These are phyloP conservation scores for Holothuria glaberrima DNA, from an alignment of 35 echinoderm and acorn worm species.

Conservation along the genomic window DNA sequence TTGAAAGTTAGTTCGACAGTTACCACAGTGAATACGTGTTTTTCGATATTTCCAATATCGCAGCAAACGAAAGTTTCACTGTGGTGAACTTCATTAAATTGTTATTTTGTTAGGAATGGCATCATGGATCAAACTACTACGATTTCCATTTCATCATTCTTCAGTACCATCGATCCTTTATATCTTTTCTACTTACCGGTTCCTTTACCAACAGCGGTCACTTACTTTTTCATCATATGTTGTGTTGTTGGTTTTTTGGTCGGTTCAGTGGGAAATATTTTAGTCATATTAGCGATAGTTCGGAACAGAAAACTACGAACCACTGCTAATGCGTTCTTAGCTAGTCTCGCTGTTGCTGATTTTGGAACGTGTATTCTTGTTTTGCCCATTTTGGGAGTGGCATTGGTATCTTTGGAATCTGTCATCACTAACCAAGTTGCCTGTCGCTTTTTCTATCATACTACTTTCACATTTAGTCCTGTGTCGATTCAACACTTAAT, in stretches of 20 bases:
- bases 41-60: too few species aligned
- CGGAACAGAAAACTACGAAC: neutral
- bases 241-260: constrained; percentile 9
- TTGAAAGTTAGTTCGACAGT: too few species aligned
- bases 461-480: constrained; percentile 30
- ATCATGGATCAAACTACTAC: too few species aligned
- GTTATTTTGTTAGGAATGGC: too few species aligned
- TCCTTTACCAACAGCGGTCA: neutral
- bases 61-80: too few species aligned
- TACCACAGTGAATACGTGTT: too few species aligned
- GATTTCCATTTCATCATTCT: too few species aligned
- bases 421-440: constrained; percentile 9
- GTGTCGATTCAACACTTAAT: constrained; percentile 56
- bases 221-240: neutral
- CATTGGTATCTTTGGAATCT: constrained; percentile 3
- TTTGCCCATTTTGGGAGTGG: constrained; percentile 14
- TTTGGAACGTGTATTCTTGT: constrained; percentile 9
- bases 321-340: constrained; percentile 12
- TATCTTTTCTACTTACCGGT: neutral
- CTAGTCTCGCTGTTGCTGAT: constrained; percentile 42
- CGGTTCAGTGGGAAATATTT: constrained; percentile 29
- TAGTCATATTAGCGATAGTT: constrained; percentile 16
- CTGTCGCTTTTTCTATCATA: constrained; percentile 31
- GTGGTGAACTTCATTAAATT: too few species aligned
- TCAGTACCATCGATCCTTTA: neutral